Evolutionary conservation across 2,113 vertebrate species (phyloP).

Genomic region (Alces alces): DNA sequence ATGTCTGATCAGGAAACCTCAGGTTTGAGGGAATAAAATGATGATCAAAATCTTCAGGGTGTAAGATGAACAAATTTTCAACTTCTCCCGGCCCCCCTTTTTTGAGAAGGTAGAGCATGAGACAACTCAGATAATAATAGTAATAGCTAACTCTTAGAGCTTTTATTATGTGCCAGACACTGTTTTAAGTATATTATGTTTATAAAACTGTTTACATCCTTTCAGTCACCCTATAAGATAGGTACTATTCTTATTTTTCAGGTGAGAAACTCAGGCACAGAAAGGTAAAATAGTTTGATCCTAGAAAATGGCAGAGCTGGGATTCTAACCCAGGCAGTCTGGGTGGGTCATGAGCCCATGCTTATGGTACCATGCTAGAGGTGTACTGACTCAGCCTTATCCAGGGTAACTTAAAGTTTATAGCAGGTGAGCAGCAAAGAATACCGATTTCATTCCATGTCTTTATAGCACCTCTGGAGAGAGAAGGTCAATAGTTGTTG

Average conservation of each 20-base stretch:
- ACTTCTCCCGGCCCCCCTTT: not conserved
- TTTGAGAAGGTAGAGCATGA: not conserved
- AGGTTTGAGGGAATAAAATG: slow-evolving; percentile 3
- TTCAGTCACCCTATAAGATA: not conserved
- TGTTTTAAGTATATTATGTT: slow-evolving; percentile 2
- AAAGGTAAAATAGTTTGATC: not conserved
- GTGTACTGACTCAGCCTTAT: not conserved
- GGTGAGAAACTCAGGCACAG: slow-evolving; percentile 8
- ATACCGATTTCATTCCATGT: slow-evolving; percentile 42
- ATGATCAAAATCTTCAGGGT: not conserved
- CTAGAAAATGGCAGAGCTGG: not conserved
- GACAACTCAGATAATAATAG: not conserved
- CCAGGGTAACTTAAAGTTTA: slow-evolving; percentile 30
- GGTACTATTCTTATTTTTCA: not conserved
- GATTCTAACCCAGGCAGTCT: not conserved
- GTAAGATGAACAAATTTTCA: not conserved
- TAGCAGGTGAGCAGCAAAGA: slow-evolving; percentile 42
- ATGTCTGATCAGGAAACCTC: not conserved
- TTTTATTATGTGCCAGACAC: slow-evolving; percentile 9
- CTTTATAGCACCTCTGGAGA: slow-evolving; percentile 32
- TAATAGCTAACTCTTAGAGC: not conserved
- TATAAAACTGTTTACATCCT: slow-evolving; percentile 4
- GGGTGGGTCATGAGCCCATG: not conserved
- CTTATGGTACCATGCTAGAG: not conserved
- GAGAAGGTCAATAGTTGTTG: slow-evolving; percentile 31